phyloP scores from a whole-genome alignment of 1,140 invertebrate species.

The Triops longicaudatus region DNA sequence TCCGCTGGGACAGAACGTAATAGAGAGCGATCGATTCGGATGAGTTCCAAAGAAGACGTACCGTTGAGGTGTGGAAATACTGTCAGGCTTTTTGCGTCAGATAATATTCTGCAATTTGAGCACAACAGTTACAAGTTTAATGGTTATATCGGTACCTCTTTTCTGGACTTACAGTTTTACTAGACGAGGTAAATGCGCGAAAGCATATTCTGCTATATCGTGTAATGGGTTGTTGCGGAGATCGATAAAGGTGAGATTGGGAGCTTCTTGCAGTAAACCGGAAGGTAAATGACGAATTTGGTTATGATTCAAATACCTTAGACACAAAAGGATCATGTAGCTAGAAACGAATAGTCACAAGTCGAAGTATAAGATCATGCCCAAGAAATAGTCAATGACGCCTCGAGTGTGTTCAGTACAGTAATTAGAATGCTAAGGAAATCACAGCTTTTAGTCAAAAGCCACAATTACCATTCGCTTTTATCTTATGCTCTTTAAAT shows the following conservation, averaged over 20 bases:
- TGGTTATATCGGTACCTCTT: background rate
- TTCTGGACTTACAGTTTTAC: slow-evolving; percentile 58
- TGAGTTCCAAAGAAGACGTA: slow-evolving; percentile 61
- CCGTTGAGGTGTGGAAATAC: slow-evolving; percentile 74
- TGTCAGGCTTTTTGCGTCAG: slow-evolving; percentile 66
- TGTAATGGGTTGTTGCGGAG: slow-evolving; percentile 61
- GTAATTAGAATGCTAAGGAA: too few species aligned
- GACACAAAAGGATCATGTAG: slow-evolving; percentile 28
- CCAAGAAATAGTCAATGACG: too few species aligned
- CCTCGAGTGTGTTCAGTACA: too few species aligned
- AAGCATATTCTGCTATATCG: slow-evolving; percentile 52
- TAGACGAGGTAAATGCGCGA: slow-evolving; percentile 54
- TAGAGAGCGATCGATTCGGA: slow-evolving; percentile 71
- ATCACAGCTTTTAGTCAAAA: too few species aligned
- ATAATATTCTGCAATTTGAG: slow-evolving; percentile 58
- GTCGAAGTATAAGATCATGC: too few species aligned
- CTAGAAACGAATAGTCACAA: too few species aligned
- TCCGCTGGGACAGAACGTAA: slow-evolving; percentile 57
- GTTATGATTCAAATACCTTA: slow-evolving; percentile 60
- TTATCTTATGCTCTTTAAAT: too few species aligned
- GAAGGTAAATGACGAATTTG: slow-evolving; percentile 53
- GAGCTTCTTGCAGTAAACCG: slow-evolving; percentile 49
- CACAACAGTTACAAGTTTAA: background rate
- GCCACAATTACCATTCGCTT: too few species aligned
- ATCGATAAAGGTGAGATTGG: slow-evolving; percentile 53